phyloP scores from a whole-genome alignment of 2,113 vertebrate species.

The Nannospalax galili region DNA sequence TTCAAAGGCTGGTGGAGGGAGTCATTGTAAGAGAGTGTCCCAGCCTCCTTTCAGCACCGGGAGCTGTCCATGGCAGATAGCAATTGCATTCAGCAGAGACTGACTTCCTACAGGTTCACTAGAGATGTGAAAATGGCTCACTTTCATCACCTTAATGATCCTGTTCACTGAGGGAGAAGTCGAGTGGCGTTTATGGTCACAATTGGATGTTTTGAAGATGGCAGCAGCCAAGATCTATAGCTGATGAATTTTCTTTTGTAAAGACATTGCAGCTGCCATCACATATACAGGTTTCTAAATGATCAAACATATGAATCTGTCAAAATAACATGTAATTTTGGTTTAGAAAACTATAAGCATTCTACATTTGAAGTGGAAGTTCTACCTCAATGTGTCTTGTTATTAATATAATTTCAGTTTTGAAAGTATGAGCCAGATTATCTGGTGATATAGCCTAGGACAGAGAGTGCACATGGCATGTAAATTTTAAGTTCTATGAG shows the following conservation, averaged over 20 bases:
- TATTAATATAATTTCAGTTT: neutral
- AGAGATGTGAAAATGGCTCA: slow-evolving; percentile 72
- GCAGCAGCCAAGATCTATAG: slow-evolving; percentile 45
- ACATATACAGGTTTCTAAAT: neutral
- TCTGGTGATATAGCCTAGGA: neutral
- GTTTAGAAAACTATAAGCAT: neutral
- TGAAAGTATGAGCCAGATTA: neutral
- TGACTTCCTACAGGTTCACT: slow-evolving; percentile 71
- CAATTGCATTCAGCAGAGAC: slow-evolving; percentile 70
- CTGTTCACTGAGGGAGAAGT: slow-evolving; percentile 54
- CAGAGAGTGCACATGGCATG: neutral
- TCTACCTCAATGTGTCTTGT: neutral
- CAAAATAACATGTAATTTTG: neutral
- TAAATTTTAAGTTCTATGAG: slow-evolving; percentile 36
- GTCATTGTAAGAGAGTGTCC: slow-evolving; percentile 70
- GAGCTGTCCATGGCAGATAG: slow-evolving; percentile 88
- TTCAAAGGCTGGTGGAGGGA: slow-evolving; percentile 76
- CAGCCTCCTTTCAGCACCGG: slow-evolving; percentile 89
- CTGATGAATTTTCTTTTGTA: neutral
- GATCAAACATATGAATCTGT: neutral
- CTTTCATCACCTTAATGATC: slow-evolving; percentile 72
- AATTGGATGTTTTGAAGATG: slow-evolving; percentile 54
- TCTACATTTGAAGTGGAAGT: neutral
- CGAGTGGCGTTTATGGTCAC: slow-evolving; percentile 54
- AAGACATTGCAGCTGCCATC: neutral